Percentiles rank a stretch among this genome's conserved stretches.
Evolutionary conservation across 2,888 invertebrate species (phyloP).

Genomic region (Andrena hattorfiana): DNA sequence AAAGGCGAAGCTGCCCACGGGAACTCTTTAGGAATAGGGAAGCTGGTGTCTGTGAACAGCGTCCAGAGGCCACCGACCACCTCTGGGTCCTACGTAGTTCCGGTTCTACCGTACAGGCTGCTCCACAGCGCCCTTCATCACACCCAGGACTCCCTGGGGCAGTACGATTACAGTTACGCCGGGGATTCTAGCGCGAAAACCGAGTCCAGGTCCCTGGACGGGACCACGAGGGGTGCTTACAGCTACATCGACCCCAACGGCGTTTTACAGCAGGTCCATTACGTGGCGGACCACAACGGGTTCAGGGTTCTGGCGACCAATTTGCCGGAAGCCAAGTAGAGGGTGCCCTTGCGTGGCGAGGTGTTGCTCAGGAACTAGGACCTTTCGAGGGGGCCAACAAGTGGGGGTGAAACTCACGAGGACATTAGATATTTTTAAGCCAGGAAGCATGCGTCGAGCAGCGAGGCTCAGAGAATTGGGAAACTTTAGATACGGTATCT

Average conservation of each 20-base stretch:
- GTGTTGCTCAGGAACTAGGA: background rate
- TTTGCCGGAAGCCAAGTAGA: conserved; percentile 85
- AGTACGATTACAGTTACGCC: conserved; percentile 88
- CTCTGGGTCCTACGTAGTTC: conserved; percentile 71
- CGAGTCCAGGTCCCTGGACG: conserved; percentile 88
- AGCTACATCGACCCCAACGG: conserved; percentile 90
- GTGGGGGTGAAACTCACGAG: background rate
- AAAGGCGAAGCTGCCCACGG: conserved; percentile 25
- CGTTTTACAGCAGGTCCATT: conserved; percentile 88
- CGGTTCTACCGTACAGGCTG: conserved; percentile 76
- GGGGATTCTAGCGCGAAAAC: conserved; percentile 89
- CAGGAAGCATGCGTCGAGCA: background rate
- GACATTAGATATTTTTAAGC: background rate
- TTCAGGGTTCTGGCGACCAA: conserved; percentile 89
- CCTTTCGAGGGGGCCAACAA: background rate
- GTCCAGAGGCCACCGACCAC: conserved; percentile 51
- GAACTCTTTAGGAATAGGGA: conserved; percentile 28
- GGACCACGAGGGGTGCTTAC: conserved; percentile 89
- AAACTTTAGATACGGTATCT: too few species aligned
- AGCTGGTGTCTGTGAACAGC: conserved; percentile 32
- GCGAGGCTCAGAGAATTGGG: background rate
- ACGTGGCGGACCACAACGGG: conserved; percentile 88
- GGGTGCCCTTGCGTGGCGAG: background rate
- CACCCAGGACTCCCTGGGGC: conserved; percentile 86
- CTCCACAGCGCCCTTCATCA: conserved; percentile 85